phyloP scores from a whole-genome alignment of 1,140 invertebrate species.

The Ceratoteleas bidentatus region DNA sequence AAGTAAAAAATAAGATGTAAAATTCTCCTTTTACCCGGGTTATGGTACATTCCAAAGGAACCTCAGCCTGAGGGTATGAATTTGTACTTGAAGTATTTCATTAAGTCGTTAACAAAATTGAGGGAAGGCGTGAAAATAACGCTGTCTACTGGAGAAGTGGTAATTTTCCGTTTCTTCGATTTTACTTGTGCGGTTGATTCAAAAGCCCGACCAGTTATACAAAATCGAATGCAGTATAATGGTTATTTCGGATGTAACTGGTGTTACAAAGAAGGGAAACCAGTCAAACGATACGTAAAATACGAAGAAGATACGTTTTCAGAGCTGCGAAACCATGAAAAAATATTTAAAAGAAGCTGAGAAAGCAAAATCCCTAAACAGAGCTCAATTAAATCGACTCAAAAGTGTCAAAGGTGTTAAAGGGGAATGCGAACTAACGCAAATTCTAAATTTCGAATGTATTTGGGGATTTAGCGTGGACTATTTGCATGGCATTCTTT shows the following conservation, averaged over 20 bases:
- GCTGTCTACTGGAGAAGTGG: not conserved
- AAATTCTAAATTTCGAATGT: too few relatives aligned
- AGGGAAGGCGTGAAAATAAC: not conserved
- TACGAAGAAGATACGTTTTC: not conserved
- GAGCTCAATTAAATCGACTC: too few relatives aligned
- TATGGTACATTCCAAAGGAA: slow-evolving; percentile 12
- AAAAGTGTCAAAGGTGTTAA: too few relatives aligned
- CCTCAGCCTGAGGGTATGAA: slow-evolving; percentile 4
- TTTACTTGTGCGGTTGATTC: slow-evolving; percentile 11
- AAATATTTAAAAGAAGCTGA: too few relatives aligned
- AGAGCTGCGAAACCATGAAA: too few relatives aligned
- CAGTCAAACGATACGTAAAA: slow-evolving; percentile 12
- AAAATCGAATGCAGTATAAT: slow-evolving; percentile 10
- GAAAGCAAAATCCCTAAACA: too few relatives aligned
- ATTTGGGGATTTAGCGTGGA: too few relatives aligned
- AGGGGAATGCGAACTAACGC: too few relatives aligned
- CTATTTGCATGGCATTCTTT: too few relatives aligned
- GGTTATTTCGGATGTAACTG: not conserved
- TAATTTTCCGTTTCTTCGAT: slow-evolving; percentile 11
- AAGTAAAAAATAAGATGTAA: slow-evolving; percentile 29
- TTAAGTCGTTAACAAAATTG: not conserved
- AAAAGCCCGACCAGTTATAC: not conserved
- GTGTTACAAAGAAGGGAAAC: slow-evolving; percentile 5
- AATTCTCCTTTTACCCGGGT: slow-evolving; percentile 28
- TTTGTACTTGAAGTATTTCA: slow-evolving; percentile 9